These are phyloP conservation scores for Phyllopteryx taeniolatus DNA, from an alignment of 2,113 vertebrate genomes.

Conservation along the genomic window DNA sequence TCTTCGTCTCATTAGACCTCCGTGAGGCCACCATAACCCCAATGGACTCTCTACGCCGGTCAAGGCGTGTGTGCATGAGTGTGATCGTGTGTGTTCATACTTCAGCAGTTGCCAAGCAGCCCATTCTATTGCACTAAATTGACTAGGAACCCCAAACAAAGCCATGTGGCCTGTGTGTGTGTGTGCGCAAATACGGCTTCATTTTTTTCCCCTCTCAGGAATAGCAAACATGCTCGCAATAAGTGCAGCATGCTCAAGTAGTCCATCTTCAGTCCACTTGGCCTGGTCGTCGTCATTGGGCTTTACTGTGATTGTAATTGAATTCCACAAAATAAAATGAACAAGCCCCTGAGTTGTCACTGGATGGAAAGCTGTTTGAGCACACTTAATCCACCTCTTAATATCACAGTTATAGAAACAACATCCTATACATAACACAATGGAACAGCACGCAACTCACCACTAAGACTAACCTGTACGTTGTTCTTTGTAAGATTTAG, in stretches of 20 bases:
- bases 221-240: neutral
- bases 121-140: conserved; percentile 30
- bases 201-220: neutral
- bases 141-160: conserved; percentile 53
- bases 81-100: conserved; percentile 12
- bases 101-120: conserved; percentile 56
- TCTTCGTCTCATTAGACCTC: conserved; percentile 53
- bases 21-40: conserved; percentile 56
- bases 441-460: no score
- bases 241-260: neutral
- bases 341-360: no score
- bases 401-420: no score
- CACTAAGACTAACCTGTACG: neutral
- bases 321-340: neutral
- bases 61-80: conserved; percentile 13
- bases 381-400: no score
- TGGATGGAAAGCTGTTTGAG: no score
- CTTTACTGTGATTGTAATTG: neutral
- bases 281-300: neutral
- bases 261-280: neutral
- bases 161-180: conserved; percentile 32
- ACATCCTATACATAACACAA: no score
- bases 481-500: neutral
- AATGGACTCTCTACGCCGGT: conserved; percentile 25
- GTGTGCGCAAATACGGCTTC: neutral